Evolutionary conservation across 1,140 invertebrate genomes (phyloP).

Genomic region (Pollicipes pollicipes): DNA sequence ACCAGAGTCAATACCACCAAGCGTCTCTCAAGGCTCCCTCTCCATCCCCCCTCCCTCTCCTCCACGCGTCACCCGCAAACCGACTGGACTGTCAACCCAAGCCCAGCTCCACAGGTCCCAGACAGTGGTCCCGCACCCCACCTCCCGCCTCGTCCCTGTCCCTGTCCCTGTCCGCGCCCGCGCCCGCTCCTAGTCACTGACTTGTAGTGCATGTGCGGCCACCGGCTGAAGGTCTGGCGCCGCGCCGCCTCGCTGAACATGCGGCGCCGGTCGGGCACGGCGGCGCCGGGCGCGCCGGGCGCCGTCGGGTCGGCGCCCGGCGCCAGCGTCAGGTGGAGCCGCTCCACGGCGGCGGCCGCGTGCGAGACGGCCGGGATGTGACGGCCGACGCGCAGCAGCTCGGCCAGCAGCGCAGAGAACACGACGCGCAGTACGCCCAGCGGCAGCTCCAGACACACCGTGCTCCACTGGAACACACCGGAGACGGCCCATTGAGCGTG

Average conservation of each 20-base stretch:
- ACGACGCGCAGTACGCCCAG: slow-evolving; percentile 56
- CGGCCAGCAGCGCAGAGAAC: slow-evolving; percentile 52
- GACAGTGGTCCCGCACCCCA: too few relatives aligned
- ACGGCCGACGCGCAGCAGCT: slow-evolving; percentile 60
- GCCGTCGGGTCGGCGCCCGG: slow-evolving; percentile 10
- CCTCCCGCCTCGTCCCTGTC: too few relatives aligned
- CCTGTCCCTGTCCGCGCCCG: slow-evolving; percentile 6
- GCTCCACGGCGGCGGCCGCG: slow-evolving; percentile 68
- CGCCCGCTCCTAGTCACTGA: slow-evolving; percentile 27
- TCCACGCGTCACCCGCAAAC: too few relatives aligned
- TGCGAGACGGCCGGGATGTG: slow-evolving; percentile 68
- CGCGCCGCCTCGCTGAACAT: slow-evolving; percentile 85
- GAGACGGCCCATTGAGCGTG: too few relatives aligned
- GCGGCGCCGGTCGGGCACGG: slow-evolving; percentile 37
- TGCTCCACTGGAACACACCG: slow-evolving; percentile 57
- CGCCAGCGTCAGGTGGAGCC: slow-evolving; percentile 51
- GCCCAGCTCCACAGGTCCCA: too few relatives aligned
- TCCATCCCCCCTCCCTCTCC: too few relatives aligned
- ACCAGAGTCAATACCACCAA: too few relatives aligned
- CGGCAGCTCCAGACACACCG: slow-evolving; percentile 59
- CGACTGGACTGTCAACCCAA: too few relatives aligned
- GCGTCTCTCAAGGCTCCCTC: too few relatives aligned
- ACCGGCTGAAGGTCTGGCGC: slow-evolving; percentile 71
- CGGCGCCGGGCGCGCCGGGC: neutral
- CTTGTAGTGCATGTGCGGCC: slow-evolving; percentile 95